These are phyloP conservation scores for Entomyzon cyanotis DNA, from an alignment of 2,113 vertebrate species.

Conservation along the genomic window DNA sequence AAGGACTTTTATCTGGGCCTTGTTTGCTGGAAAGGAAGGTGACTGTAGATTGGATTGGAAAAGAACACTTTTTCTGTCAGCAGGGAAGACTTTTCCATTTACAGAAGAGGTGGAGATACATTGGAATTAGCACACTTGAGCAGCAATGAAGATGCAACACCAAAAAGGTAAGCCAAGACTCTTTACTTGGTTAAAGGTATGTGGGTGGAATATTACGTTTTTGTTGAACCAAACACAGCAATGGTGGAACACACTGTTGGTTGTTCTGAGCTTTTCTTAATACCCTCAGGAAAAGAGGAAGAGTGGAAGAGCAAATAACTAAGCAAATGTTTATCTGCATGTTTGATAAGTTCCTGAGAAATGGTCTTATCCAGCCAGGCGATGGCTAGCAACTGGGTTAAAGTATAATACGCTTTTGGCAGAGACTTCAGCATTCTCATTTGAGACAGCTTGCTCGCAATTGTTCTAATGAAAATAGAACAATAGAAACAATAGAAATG, in stretches of 20 bases:
- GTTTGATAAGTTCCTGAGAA: slow-evolving; percentile 20
- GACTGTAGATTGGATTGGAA: not conserved
- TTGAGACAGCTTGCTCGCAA: not conserved
- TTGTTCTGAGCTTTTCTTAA: not conserved
- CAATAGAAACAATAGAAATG: not conserved
- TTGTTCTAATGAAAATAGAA: not conserved
- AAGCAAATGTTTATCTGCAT: not conserved
- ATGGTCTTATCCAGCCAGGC: not conserved
- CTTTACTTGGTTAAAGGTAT: not conserved
- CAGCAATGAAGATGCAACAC: not conserved
- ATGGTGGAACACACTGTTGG: not conserved
- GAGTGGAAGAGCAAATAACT: not conserved
- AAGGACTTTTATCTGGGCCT: not conserved
- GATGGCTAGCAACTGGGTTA: not conserved
- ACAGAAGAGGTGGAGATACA: not conserved
- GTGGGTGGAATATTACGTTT: not conserved
- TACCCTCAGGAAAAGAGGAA: not conserved
- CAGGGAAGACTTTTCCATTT: not conserved
- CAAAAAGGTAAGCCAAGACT: slow-evolving; percentile 38
- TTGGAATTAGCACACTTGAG: not conserved
- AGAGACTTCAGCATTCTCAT: not conserved
- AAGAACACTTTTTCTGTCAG: not conserved
- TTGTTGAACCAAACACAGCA: not conserved
- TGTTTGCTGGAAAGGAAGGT: not conserved
- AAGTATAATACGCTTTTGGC: not conserved